Evolutionary conservation across 1,140 invertebrate genomes (phyloP).

Genomic region (Dendroctonus ponderosae): DNA sequence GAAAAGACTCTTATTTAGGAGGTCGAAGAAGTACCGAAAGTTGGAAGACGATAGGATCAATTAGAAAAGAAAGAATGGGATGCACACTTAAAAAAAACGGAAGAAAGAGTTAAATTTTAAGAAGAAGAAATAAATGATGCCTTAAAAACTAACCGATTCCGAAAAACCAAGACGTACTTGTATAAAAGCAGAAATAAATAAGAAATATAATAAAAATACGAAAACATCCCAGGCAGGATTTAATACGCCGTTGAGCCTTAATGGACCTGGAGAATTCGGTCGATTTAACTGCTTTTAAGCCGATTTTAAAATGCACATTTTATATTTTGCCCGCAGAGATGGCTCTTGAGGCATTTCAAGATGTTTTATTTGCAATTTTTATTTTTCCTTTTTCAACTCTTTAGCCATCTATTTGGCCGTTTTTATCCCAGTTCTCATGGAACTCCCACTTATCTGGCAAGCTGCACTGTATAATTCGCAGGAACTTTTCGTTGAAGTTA

Average conservation of each 20-base stretch:
- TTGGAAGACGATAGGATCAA: no score
- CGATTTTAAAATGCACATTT: constrained; percentile 31
- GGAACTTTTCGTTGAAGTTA: neutral
- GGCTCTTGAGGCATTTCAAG: constrained; percentile 14
- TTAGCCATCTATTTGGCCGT: constrained; percentile 13
- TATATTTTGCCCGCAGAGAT: constrained; percentile 23
- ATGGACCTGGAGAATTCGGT: constrained; percentile 24
- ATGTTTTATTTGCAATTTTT: constrained; percentile 27
- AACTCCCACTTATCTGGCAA: neutral
- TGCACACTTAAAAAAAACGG: no score
- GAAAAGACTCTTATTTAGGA: no score
- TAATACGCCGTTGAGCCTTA: constrained; percentile 26
- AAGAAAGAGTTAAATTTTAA: no score
- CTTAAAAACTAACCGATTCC: no score
- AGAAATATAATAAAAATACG: constrained; percentile 18
- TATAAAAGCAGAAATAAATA: constrained; percentile 17
- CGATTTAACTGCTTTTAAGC: constrained; percentile 30
- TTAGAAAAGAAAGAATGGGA: no score
- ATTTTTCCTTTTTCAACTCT: constrained; percentile 9
- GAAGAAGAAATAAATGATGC: no score
- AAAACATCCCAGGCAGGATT: constrained; percentile 12
- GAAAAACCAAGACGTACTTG: neutral
- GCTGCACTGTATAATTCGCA: neutral
- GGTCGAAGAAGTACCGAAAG: no score
- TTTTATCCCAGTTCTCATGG: constrained; percentile 5